Base-by-base conservation (phyloP, 2,797 vertebrate species). In the Acanthiza pusilla region DNA sequence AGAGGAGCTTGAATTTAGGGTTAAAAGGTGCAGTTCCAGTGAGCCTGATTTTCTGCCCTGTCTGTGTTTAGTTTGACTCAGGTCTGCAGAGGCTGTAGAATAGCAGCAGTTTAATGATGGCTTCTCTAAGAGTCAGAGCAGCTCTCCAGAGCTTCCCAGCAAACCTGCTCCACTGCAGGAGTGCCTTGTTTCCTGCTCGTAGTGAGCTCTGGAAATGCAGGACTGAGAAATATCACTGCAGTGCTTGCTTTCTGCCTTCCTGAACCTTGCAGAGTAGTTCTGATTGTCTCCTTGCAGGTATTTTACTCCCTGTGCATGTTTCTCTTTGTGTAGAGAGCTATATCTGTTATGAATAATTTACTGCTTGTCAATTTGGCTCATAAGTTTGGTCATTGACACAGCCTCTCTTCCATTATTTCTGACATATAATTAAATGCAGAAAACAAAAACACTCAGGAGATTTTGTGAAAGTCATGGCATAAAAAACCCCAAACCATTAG, bases 381-480 rank as follows among this genome's bases (percentile, higher is more conserved):
- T 25, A 73, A 55, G 13, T 89, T 88, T 21, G 13, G 29, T 60
- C 61, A 20, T 47, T 61, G 73, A 61, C 73, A 51, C 50, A 72
- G 58, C 61, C 32, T 58, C 32, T 88, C 20, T 92, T 76, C 66
- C 32, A 73, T 62, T 42, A 26, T 71, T 90, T 92, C 67, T 88
- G 67, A 67, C 63, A 34, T 40, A 4, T 53, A 85, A 86, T 89
- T 84, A 90, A 94, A 86, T 30, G 34, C 63, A 86, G 77, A 74
- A 76, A 84, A 32, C n/a, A 90, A 70, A 86, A 88, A 18, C 21
- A 75, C 50, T 63, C 6, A 2, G n/a, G 70, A 88, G 47, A n/a
- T 88, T 84, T 95, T 94, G 60, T 78, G 60, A 73, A 95, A 91
- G 51, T 62, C n/a, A 36, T 63, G 48, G 18, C 42, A 75, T 84